Conservation (phyloP, 1,140 invertebrate genomes). For the Bombus sibiricus region DNA sequence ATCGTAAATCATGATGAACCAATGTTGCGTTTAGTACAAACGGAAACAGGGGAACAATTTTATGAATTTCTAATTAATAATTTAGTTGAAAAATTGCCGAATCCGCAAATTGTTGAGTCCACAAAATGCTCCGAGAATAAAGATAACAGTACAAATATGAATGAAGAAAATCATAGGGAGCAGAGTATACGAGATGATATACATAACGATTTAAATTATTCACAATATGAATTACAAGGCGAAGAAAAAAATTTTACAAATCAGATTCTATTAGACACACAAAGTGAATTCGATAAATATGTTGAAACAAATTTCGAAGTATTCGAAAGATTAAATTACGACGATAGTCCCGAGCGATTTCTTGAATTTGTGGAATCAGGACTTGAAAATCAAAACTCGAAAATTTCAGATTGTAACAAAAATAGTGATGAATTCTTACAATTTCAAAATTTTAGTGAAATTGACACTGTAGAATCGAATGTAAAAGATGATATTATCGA, state of each 20-base stretch:
- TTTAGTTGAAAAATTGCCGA: conserved; percentile 64
- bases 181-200: conserved; percentile 45
- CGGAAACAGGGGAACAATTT: conserved; percentile 76
- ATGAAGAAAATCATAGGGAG: conserved; percentile 33
- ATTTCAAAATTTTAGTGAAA: conserved; percentile 44
- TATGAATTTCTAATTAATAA: conserved; percentile 76
- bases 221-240: conserved; percentile 48
- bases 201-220: conserved; percentile 55
- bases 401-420: conserved; percentile 36
- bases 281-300: conserved; percentile 64
- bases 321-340: conserved; percentile 65
- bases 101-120: background rate
- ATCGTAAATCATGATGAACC: conserved; percentile 55
- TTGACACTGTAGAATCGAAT: conserved; percentile 26
- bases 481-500: conserved; percentile 20
- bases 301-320: conserved; percentile 68
- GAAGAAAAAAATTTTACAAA: conserved; percentile 53
- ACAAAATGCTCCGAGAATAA: conserved; percentile 22
- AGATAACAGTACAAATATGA: conserved; percentile 16
- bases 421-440: conserved; percentile 42
- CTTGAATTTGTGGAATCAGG: conserved; percentile 69
- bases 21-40: conserved; percentile 72
- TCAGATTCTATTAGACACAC: conserved; percentile 61
- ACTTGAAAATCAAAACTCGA: conserved; percentile 20
- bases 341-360: conserved; percentile 66